phyloP scores from a whole-genome alignment of 2,888 invertebrate genomes.

The Ophion ventricosus region DNA sequence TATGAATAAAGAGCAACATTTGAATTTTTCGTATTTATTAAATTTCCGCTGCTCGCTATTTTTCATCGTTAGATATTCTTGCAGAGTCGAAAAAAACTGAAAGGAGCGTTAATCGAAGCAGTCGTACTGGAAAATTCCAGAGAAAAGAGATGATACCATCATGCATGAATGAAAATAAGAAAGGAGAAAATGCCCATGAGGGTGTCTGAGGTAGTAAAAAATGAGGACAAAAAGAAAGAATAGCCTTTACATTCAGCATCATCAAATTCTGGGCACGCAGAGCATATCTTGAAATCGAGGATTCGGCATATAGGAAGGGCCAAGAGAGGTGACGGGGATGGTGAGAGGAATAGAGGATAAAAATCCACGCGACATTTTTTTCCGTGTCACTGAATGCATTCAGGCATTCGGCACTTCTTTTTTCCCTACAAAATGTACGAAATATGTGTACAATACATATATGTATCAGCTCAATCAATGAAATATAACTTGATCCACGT shows the following conservation, averaged over 20 bases:
- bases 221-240: constrained; percentile 9
- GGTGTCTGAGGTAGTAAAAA: background rate
- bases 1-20: background rate
- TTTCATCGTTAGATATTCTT: background rate
- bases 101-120: constrained; percentile 24
- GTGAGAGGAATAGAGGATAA: constrained; percentile 26
- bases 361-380: constrained; percentile 44
- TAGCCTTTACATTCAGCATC: constrained; percentile 44
- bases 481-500: constrained; percentile 17
- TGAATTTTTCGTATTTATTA: background rate
- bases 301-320: constrained; percentile 27
- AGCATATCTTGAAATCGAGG: constrained; percentile 46
- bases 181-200: constrained; percentile 12
- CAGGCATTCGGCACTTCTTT: constrained; percentile 46
- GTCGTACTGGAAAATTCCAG: constrained; percentile 21
- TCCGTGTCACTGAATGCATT: constrained; percentile 53
- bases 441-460: constrained; percentile 11
- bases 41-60: background rate
- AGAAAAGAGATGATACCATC: constrained; percentile 16
- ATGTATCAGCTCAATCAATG: constrained; percentile 32
- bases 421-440: constrained; percentile 8
- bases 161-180: constrained; percentile 14
- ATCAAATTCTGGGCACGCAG: constrained; percentile 64
- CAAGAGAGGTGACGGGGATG: constrained; percentile 1
- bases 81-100: background rate